Conservation (phyloP, 1,140 invertebrate genomes). For the Adelges cooleyi region DNA sequence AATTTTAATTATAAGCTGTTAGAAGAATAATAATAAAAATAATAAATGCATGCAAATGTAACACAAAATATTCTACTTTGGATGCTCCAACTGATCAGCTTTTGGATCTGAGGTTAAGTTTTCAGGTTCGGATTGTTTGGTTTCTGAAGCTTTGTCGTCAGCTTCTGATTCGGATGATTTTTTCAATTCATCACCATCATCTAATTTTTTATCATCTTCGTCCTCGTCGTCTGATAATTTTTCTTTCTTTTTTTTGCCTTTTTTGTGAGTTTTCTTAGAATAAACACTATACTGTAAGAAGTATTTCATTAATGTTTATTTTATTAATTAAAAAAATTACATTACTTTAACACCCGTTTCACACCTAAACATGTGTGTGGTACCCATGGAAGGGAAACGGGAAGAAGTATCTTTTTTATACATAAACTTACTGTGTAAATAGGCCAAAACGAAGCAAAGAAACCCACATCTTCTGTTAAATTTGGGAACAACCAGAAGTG, state of each 20-base stretch:
- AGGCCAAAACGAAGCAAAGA: conserved; percentile 97
- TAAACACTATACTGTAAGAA: conserved; percentile 46
- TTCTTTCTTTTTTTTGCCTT: conserved; percentile 67
- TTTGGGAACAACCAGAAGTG: conserved; percentile 97
- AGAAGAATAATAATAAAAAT: no score
- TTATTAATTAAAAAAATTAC: no score
- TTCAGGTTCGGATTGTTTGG: not conserved
- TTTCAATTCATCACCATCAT: conserved; percentile 34
- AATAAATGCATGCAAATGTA: not conserved
- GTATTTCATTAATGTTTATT: conserved; percentile 15
- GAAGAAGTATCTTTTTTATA: not conserved
- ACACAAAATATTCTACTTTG: conserved; percentile 8
- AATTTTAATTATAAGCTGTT: no score
- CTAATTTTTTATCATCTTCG: conserved; percentile 40
- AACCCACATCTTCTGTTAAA: conserved; percentile 95
- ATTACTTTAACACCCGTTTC: no score
- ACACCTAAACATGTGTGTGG: no score
- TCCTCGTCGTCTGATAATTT: conserved; percentile 52
- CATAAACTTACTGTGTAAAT: conserved; percentile 73
- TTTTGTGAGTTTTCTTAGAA: conserved; percentile 47
- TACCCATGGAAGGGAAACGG: no score
- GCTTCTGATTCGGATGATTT: conserved; percentile 30
- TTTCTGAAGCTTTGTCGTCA: conserved; percentile 29
- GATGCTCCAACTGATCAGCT: conserved; percentile 3
- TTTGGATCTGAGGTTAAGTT: not conserved